phyloP scores from a whole-genome alignment of 2,797 vertebrate genomes.

The Trichosurus vulpecula region DNA sequence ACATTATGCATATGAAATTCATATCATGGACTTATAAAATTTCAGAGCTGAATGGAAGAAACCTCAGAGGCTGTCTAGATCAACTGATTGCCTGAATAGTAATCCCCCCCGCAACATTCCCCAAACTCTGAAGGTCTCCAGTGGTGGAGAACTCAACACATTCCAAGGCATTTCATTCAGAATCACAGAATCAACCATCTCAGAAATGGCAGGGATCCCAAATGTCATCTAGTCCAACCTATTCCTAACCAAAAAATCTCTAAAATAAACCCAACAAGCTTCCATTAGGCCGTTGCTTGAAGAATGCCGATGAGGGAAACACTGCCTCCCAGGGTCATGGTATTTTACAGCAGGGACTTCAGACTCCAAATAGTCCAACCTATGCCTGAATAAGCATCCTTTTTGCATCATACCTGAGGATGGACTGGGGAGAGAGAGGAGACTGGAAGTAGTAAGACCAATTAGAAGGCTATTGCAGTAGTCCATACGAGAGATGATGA shows the following conservation, averaged over 20 bases:
- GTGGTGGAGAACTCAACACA: background rate
- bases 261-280: background rate
- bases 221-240: background rate
- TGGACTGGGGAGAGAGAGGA: background rate
- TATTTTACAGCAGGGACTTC: no score
- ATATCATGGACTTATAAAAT: background rate
- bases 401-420: background rate
- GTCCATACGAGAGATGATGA: background rate
- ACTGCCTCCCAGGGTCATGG: background rate
- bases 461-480: background rate
- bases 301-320: background rate
- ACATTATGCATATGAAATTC: background rate
- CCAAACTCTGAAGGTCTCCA: background rate
- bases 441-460: background rate
- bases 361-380: background rate
- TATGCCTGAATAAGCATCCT: background rate
- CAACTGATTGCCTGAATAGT: background rate
- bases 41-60: background rate
- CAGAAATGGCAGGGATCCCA: background rate
- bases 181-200: background rate
- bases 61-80: background rate
- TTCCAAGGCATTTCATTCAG: background rate
- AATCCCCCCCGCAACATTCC: background rate
- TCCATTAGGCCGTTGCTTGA: background rate
- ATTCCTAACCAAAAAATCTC: background rate